phyloP scores from a whole-genome alignment of 2,888 invertebrate genomes.

The Meghimatium bilineatum region DNA sequence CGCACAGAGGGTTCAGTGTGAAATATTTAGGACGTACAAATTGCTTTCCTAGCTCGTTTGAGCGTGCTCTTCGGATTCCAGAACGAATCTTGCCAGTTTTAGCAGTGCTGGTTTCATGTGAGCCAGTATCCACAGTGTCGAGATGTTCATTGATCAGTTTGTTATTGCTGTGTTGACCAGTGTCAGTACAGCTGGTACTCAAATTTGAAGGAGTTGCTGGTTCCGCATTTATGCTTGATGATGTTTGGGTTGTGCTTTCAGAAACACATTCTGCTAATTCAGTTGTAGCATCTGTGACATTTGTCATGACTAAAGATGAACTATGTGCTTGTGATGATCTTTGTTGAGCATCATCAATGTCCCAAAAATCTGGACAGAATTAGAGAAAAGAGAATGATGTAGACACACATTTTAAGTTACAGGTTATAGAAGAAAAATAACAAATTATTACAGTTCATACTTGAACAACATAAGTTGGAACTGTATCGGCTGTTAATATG shows the following conservation, averaged over 20 bases:
- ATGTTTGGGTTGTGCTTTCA: not conserved
- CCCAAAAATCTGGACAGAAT: conserved; percentile 27
- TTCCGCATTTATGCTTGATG: not conserved
- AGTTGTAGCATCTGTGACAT: not conserved
- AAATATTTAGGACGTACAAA: conserved; percentile 14
- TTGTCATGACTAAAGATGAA: not conserved
- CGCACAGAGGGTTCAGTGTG: conserved; percentile 21
- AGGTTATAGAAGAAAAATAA: not conserved
- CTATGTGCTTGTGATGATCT: not conserved
- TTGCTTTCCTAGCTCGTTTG: not conserved
- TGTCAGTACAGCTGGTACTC: not conserved
- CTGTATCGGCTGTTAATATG: too few relatives aligned
- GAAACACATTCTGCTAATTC: not conserved
- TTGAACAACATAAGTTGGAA: too few relatives aligned
- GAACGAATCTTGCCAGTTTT: not conserved
- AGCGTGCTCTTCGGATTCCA: not conserved
- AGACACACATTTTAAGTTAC: not conserved
- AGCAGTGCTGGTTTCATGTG: not conserved
- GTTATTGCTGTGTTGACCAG: not conserved
- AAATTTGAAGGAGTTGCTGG: not conserved
- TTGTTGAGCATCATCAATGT: not conserved
- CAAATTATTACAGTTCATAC: too few relatives aligned
- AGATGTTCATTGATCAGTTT: not conserved
- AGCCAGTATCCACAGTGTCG: not conserved
- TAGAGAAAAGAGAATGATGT: not conserved